phyloP scores from a whole-genome alignment of 2,888 invertebrate species.

The Tetranychus piercei region DNA sequence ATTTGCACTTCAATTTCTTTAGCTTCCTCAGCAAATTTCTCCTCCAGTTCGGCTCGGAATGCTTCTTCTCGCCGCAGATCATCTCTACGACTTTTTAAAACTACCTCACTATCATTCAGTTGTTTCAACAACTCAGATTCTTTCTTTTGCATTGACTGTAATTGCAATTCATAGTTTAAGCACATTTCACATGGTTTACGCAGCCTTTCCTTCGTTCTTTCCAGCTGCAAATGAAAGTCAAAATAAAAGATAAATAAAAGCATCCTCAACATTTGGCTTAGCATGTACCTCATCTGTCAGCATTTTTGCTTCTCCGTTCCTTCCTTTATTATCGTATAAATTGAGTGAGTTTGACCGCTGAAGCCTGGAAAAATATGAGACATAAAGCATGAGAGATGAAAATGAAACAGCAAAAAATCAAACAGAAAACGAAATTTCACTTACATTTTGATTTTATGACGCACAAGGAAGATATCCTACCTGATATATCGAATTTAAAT shows the following conservation, averaged over 20 bases:
- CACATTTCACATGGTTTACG: constrained; percentile 60
- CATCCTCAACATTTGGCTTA: background rate
- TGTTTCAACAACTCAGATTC: constrained; percentile 33
- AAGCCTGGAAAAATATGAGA: background rate
- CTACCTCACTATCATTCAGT: constrained; percentile 34
- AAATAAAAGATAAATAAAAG: background rate
- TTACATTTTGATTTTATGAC: no score
- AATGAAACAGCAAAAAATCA: background rate
- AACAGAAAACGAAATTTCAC: background rate
- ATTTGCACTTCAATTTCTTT: constrained; percentile 52
- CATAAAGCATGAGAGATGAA: background rate
- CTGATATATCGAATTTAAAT: no score
- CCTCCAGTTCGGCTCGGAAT: constrained; percentile 54
- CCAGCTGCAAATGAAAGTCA: background rate
- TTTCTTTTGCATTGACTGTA: constrained; percentile 51
- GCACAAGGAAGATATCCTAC: no score
- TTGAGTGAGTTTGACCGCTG: background rate
- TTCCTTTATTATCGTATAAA: background rate
- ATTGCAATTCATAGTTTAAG: constrained; percentile 59
- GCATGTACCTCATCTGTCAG: background rate
- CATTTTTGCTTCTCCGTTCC: background rate
- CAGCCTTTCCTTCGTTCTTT: background rate
- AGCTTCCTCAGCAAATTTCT: constrained; percentile 55
- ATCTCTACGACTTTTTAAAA: constrained; percentile 42
- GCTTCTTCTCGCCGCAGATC: constrained; percentile 52